A percentile compares a stretch with the other conserved stretches of the same genome.
Conservation (phyloP, 2,797 vertebrate species). For the Adrianichthys oophorus region DNA sequence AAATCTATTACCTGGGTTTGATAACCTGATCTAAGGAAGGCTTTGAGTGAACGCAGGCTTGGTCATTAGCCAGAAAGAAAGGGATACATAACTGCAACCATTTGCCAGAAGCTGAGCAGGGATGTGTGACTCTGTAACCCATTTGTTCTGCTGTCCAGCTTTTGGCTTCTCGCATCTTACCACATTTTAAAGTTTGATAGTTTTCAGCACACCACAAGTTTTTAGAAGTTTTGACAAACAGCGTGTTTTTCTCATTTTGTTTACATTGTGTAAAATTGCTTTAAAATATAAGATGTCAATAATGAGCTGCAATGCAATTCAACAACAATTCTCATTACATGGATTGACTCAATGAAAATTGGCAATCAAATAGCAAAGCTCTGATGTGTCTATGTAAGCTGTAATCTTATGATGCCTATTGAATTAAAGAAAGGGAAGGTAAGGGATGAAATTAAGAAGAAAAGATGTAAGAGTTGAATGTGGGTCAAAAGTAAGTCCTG, state of each 20-base stretch:
- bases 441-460: slow-evolving; percentile 18
- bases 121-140: slow-evolving; percentile 31
- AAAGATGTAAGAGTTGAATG: slow-evolving; percentile 32
- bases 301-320: slow-evolving; percentile 23
- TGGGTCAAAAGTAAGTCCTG: slow-evolving; percentile 53
- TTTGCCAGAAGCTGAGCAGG: slow-evolving; percentile 39
- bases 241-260: slow-evolving; percentile 8
- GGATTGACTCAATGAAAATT: slow-evolving; percentile 33
- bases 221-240: slow-evolving; percentile 14
- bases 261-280: slow-evolving; percentile 2
- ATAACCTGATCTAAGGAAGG: slow-evolving; percentile 58
- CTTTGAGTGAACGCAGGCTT: slow-evolving; percentile 60
- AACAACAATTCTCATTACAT: slow-evolving; percentile 30
- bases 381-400: slow-evolving; percentile 30
- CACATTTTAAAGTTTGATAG: too few relatives aligned
- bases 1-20: slow-evolving; percentile 60
- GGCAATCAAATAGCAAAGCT: slow-evolving; percentile 27
- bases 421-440: slow-evolving; percentile 15
- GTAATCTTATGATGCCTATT: slow-evolving; percentile 38
- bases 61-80: slow-evolving; percentile 54
- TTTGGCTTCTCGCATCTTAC: slow-evolving; percentile 33
- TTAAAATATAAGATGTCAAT: slow-evolving; percentile 25
- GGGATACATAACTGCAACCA: slow-evolving; percentile 22
- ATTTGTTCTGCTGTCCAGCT: slow-evolving; percentile 49
- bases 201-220: too few relatives aligned